These are phyloP conservation scores for Euzophera pinguis DNA, from an alignment of 2,888 invertebrate species.

Conservation along the genomic window DNA sequence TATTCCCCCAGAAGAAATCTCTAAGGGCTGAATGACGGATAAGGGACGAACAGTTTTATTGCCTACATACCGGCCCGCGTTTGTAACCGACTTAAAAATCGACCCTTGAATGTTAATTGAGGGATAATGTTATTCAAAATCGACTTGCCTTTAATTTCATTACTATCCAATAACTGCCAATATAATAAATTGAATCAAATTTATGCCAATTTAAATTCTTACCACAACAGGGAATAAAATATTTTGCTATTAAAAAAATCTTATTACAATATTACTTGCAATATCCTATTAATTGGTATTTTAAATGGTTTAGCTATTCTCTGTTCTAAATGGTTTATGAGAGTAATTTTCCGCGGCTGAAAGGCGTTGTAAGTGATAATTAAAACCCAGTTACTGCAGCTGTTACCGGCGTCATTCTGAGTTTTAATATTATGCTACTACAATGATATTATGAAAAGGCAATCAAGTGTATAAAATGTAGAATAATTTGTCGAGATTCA, in stretches of 20 bases:
- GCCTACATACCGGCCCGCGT: slow-evolving; percentile 61
- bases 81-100: slow-evolving; percentile 68
- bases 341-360: slow-evolving; percentile 65
- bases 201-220: slow-evolving; percentile 9
- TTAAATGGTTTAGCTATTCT: slow-evolving; percentile 58
- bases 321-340: slow-evolving; percentile 66
- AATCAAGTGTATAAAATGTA: slow-evolving; percentile 46
- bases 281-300: slow-evolving; percentile 55
- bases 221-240: neutral
- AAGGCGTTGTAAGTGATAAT: slow-evolving; percentile 74
- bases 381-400: slow-evolving; percentile 72
- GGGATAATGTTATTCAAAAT: slow-evolving; percentile 73
- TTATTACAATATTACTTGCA: slow-evolving; percentile 35
- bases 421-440: slow-evolving; percentile 56
- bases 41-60: slow-evolving; percentile 76
- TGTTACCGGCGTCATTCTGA: slow-evolving; percentile 64
- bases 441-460: slow-evolving; percentile 46
- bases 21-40: slow-evolving; percentile 77
- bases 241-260: neutral
- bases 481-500: slow-evolving; percentile 26
- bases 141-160: slow-evolving; percentile 58
- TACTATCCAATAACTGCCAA: slow-evolving; percentile 37
- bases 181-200: slow-evolving; percentile 23
- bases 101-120: slow-evolving; percentile 70
- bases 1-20: slow-evolving; percentile 78